Evolutionary conservation across 1,140 invertebrate species (phyloP).

Genomic region (Habropoda laboriosa): DNA sequence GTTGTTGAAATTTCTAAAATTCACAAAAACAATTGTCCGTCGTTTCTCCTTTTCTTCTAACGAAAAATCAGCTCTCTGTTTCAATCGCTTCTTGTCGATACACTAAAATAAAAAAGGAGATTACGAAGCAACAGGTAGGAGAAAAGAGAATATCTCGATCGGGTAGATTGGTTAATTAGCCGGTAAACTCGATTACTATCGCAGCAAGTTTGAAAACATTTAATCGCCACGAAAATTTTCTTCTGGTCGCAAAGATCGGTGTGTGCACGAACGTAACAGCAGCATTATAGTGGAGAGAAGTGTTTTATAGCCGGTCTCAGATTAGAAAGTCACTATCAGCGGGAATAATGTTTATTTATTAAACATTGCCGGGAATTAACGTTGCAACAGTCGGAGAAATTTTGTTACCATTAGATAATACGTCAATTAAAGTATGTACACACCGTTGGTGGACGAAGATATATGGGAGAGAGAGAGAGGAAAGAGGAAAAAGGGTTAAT

Average conservation of each 20-base stretch:
- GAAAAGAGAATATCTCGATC: neutral
- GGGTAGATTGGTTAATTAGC: too few relatives aligned
- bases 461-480: neutral
- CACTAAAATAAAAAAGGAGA: too few relatives aligned
- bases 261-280: neutral
- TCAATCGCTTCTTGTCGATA: too few relatives aligned
- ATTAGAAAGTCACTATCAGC: constrained; percentile 22
- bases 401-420: constrained; percentile 13
- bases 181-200: neutral
- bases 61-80: too few relatives aligned
- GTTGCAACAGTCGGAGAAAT: neutral
- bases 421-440: too few relatives aligned
- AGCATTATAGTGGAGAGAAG: neutral
- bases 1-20: too few relatives aligned
- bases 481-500: neutral
- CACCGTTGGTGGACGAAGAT: too few relatives aligned
- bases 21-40: too few relatives aligned
- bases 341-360: constrained; percentile 1
- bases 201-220: neutral
- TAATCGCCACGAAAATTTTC: neutral
- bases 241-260: neutral
- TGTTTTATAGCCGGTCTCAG: neutral
- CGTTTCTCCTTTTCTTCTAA: too few relatives aligned
- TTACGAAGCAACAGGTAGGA: too few relatives aligned
- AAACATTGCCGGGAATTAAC: neutral